These are phyloP conservation scores for Iguana delicatissima DNA, from an alignment of 2,797 vertebrate species.

Conservation along the genomic window DNA sequence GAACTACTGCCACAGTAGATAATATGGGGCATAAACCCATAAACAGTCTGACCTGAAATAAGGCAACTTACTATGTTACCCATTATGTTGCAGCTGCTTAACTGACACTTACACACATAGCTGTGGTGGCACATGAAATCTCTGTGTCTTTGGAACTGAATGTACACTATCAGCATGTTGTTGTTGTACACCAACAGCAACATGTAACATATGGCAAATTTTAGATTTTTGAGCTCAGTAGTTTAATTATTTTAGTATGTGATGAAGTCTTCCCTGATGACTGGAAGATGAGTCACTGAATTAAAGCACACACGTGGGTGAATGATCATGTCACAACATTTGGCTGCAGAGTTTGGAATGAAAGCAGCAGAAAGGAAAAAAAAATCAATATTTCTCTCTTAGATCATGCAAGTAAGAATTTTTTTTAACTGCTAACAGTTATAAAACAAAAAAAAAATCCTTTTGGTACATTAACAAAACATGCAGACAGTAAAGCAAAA, in stretches of 20 bases:
- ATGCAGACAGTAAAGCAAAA: neutral
- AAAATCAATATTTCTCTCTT: slow-evolving; percentile 25
- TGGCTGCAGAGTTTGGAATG: slow-evolving; percentile 7
- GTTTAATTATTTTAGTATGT: slow-evolving; percentile 39
- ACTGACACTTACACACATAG: neutral
- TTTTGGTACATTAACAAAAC: slow-evolving; percentile 18
- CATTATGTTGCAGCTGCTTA: neutral
- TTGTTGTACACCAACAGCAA: neutral
- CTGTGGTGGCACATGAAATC: neutral
- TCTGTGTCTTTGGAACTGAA: neutral
- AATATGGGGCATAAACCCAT: neutral
- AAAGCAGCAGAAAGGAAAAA: slow-evolving; percentile 12
- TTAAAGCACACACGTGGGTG: slow-evolving; percentile 35
- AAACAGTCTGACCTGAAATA: neutral
- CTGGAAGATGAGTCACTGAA: slow-evolving; percentile 37
- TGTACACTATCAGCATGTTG: neutral
- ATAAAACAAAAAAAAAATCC: slow-evolving; percentile 26
- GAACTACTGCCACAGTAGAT: neutral
- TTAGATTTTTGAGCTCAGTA: slow-evolving; percentile 6
- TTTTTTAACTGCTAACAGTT: slow-evolving; percentile 22
- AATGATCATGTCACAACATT: slow-evolving; percentile 46
- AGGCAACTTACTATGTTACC: neutral
- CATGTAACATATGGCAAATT: neutral
- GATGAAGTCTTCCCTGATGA: slow-evolving; percentile 41
- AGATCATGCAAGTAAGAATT: neutral